Evolutionary conservation across 1,140 invertebrate genomes (phyloP).

Genomic region (Phthorimaea operculella): DNA sequence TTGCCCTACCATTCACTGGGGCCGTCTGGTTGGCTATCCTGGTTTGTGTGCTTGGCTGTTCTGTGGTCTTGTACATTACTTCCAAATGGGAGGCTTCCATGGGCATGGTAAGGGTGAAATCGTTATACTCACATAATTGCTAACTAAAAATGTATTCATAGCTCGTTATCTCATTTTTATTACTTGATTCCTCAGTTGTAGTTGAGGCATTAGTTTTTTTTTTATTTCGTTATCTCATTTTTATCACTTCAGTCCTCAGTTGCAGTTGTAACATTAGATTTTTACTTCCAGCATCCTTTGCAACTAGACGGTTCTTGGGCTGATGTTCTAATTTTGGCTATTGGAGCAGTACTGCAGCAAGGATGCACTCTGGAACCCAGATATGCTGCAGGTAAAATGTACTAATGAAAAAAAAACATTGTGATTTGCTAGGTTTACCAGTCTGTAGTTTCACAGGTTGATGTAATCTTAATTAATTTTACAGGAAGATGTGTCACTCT

Average conservation of each 20-base stretch:
- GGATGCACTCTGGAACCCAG: conserved; percentile 63
- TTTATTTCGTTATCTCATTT: too few species aligned
- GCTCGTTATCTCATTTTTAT: too few species aligned
- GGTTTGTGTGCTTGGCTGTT: conserved; percentile 49
- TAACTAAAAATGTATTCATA: too few species aligned
- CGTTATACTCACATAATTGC: neutral
- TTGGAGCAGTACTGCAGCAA: conserved; percentile 68
- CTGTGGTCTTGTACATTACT: conserved; percentile 47
- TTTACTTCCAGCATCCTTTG: conserved; percentile 43
- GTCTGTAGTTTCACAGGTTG: too few species aligned
- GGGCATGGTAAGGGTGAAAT: conserved; percentile 32
- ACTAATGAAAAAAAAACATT: neutral
- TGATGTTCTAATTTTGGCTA: conserved; percentile 63
- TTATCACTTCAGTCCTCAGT: too few species aligned
- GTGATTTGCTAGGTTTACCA: too few species aligned
- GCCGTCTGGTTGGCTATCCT: conserved; percentile 71
- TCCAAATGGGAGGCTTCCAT: conserved; percentile 58
- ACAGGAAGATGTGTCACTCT: conserved; percentile 72
- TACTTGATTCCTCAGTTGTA: too few species aligned
- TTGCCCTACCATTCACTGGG: conserved; percentile 70
- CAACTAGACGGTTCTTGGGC: conserved; percentile 56
- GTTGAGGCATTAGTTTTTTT: too few species aligned
- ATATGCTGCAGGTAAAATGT: conserved; percentile 54
- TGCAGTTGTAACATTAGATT: too few species aligned
- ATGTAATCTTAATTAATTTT: conserved; percentile 23